A percentile compares a stretch with the other conserved stretches of the same genome.
phyloP scores from a whole-genome alignment of 2,113 vertebrate genomes.

The Cinclus mexicanus region DNA sequence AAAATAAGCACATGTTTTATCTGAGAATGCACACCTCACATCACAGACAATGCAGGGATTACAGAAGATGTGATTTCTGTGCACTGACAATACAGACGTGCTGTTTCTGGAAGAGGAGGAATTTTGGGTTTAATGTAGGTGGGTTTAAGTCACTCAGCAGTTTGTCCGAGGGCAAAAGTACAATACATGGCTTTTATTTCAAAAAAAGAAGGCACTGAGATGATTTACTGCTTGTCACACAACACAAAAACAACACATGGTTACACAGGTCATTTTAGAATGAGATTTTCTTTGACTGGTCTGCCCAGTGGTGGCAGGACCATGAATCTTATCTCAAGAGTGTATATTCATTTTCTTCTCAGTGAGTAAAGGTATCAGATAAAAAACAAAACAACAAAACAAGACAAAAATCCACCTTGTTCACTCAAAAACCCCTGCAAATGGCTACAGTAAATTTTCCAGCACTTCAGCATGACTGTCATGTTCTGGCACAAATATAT shows the following conservation, averaged over 20 bases:
- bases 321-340: neutral
- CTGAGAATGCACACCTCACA: neutral
- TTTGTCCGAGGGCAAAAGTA: neutral
- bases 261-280: neutral
- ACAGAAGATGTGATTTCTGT: neutral
- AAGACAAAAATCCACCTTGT: neutral
- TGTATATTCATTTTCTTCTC: neutral
- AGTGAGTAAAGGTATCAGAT: neutral
- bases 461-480: neutral
- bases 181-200: neutral
- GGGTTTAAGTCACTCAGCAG: neutral
- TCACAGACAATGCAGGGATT: neutral
- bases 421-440: neutral
- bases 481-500: neutral
- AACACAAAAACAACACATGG: neutral
- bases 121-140: neutral
- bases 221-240: neutral
- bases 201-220: neutral
- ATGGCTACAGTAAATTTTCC: neutral
- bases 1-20: neutral
- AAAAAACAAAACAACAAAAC: neutral
- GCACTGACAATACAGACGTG: rapidly evolving
- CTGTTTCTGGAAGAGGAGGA: neutral
- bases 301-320: neutral
- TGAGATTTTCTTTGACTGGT: neutral